Evolutionary conservation across 2,797 vertebrate genomes (phyloP), one percentile per base, ranked within the genome.

Genomic region (Anguilla pacifica): DNA sequence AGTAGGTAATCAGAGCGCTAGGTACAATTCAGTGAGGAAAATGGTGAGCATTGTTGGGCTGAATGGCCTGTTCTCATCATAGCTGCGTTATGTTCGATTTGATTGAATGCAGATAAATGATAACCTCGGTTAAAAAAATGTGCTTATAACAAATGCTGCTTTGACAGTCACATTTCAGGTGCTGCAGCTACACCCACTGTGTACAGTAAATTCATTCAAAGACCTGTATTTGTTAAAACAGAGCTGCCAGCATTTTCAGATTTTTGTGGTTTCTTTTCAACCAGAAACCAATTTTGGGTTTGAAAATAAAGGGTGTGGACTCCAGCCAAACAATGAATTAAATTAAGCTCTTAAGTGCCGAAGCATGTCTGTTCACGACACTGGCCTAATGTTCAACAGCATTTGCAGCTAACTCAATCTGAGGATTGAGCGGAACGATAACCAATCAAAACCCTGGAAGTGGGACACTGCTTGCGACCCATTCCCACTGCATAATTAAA

Each of bases 121-220:
- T 79, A 11, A 46, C 17, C 31, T 77, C 3, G 13, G 22, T 17
- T 13, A 9, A 61, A 83, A 17, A 53, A 53, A 61, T 89, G 25
- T 19, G 22, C 86, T 59, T 81, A 0, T 86, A 87, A 83, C 83
- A 70, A 87, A 90, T 89, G 85, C 64, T 83, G 61, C 87, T 90
- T 86, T 64, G 10, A 57, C 17, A 15, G 28, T 2, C 35, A 74
- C 3, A 4, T 67, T 67, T 6, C 28, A 35, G 70, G 70, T 35
- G 9, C 25, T 35, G 70, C 35, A 74, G 74, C 39, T 79, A 79
- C 17, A 43, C 15, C 35, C 35, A 79, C 15, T 79, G 35, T 35
- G 74, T 7, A 43, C 35, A 31, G 2, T 74, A 31, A 4, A 43
- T 72, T 28, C 67, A 43, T 79, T 43, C 35, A 43, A 39, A 1